phyloP scores from a whole-genome alignment of 2,113 vertebrate genomes.

The Mormoops blainvillei region DNA sequence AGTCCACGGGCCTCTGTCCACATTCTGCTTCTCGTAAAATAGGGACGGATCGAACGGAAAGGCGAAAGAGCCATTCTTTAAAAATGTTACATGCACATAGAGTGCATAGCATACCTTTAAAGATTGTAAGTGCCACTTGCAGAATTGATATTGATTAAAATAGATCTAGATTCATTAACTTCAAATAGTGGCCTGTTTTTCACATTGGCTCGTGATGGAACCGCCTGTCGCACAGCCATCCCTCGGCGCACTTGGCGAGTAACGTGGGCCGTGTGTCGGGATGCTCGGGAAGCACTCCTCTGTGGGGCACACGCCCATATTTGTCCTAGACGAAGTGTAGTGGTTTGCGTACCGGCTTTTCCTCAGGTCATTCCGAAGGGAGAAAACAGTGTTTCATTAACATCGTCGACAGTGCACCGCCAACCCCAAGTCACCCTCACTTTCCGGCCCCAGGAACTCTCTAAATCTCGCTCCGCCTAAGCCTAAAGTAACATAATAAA shows the following conservation, averaged over 20 bases:
- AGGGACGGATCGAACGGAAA: neutral
- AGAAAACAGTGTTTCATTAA: neutral
- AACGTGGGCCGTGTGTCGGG: neutral
- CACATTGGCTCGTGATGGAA: neutral
- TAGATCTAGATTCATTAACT: neutral
- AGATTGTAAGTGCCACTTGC: neutral
- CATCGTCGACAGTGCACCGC: fast-evolving
- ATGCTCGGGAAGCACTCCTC: neutral
- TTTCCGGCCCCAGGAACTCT: neutral
- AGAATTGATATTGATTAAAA: neutral
- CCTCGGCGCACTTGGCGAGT: neutral
- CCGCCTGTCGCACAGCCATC: fast-evolving
- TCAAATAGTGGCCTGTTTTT: neutral
- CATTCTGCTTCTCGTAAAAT: neutral
- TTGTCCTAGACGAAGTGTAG: neutral
- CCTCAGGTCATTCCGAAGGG: neutral
- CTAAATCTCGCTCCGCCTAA: neutral
- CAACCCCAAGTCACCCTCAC: neutral
- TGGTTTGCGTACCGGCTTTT: neutral
- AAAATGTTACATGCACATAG: neutral
- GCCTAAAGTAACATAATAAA: neutral
- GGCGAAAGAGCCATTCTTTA: neutral
- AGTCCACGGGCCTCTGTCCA: neutral
- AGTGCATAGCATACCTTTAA: neutral
- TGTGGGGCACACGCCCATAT: neutral